A percentile compares a stretch with the other conserved stretches of the same genome.
phyloP scores from a whole-genome alignment of 2,888 invertebrate species.

The Cordylochernes scorpioides region DNA sequence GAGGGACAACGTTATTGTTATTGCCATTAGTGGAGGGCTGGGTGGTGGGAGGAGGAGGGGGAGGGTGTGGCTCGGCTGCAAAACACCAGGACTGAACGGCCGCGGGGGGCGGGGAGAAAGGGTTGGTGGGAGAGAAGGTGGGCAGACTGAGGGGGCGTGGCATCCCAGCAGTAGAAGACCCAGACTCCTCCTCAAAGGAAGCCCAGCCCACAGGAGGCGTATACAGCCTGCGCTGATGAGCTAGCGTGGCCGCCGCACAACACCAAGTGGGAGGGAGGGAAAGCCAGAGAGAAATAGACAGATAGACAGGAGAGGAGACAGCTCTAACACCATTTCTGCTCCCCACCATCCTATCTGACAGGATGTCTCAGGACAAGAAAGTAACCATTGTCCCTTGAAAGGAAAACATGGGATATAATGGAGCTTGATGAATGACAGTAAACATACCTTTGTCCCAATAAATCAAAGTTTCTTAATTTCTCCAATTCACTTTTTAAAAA shows the following conservation, averaged over 20 bases:
- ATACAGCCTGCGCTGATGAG: slow-evolving; percentile 1
- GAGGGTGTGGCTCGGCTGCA: slow-evolving; percentile 8
- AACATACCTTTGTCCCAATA: no score
- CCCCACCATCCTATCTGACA: no score
- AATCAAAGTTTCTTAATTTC: no score
- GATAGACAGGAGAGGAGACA: background rate
- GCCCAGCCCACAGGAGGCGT: slow-evolving; percentile 11
- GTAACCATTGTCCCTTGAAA: no score
- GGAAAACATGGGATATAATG: no score
- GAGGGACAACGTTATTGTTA: no score
- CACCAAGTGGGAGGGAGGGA: background rate
- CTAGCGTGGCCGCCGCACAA: background rate
- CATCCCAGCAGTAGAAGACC: slow-evolving; percentile 4
- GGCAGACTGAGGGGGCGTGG: slow-evolving; percentile 9
- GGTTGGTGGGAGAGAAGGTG: slow-evolving; percentile 9
- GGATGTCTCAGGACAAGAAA: no score
- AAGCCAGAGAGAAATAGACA: background rate
- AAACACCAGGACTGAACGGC: slow-evolving; percentile 4
- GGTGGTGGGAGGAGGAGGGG: slow-evolving; percentile 7
- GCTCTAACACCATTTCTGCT: no score
- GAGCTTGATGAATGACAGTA: no score
- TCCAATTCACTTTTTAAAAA: no score
- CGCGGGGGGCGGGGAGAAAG: slow-evolving; percentile 4
- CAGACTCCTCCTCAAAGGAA: slow-evolving; percentile 10
- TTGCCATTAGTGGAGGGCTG: slow-evolving; percentile 6